Evolutionary conservation across 2,113 vertebrate species (phyloP).

Genomic region (Xyliphius kryptos): DNA sequence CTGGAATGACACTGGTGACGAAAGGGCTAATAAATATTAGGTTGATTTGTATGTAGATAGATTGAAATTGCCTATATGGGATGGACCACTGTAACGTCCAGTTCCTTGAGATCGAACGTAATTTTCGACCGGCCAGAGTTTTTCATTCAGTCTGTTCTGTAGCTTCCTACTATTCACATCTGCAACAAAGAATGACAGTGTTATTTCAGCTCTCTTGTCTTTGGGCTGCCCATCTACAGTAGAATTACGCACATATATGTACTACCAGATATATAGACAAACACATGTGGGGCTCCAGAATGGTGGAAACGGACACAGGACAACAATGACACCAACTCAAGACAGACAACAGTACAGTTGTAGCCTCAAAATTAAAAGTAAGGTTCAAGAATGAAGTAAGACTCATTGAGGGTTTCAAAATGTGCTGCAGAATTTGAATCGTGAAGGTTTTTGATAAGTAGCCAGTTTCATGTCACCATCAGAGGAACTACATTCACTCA

Average conservation of each 20-base stretch:
- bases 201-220: conserved; percentile 80
- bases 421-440: too few species aligned
- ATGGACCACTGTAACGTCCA: conserved; percentile 71
- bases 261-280: conserved; percentile 45
- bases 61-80: conserved; percentile 62
- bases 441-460: too few species aligned
- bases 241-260: conserved; percentile 33
- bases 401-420: too few species aligned
- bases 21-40: conserved; percentile 40
- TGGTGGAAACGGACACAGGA: too few species aligned
- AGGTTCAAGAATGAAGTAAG: too few species aligned
- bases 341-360: too few species aligned
- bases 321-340: too few species aligned
- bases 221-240: conserved; percentile 64
- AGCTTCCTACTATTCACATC: conserved; percentile 76
- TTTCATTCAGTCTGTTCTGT: conserved; percentile 73
- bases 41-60: conserved; percentile 41
- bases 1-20: conserved; percentile 47
- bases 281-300: too few species aligned
- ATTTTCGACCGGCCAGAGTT: conserved; percentile 72
- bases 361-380: too few species aligned
- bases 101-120: conserved; percentile 69
- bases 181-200: conserved; percentile 76
- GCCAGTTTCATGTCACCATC: too few species aligned
- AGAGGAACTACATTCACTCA: too few species aligned